These are phyloP conservation scores for Phoronis australis DNA, from an alignment of 2,888 invertebrate species.

Conservation along the genomic window DNA sequence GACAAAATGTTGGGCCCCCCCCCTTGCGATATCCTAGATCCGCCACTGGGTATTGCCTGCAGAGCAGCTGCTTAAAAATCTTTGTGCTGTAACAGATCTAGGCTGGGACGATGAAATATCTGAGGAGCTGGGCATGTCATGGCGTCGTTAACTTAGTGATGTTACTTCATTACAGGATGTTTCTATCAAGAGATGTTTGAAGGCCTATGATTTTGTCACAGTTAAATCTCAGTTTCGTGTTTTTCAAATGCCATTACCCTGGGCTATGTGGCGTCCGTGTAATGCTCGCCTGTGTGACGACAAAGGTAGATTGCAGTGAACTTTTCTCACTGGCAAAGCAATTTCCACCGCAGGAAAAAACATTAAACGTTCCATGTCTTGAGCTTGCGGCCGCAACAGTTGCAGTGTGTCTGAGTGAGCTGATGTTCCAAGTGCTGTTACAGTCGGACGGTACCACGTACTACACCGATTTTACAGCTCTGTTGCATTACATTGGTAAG, in stretches of 20 bases:
- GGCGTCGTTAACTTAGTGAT: too few species aligned
- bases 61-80: too few species aligned
- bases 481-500: constrained; percentile 1
- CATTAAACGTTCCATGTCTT: constrained; percentile 3
- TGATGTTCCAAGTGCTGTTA: not conserved
- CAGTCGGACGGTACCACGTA: not conserved
- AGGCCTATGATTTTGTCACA: not conserved
- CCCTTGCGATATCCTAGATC: too few species aligned
- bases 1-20: too few species aligned
- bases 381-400: constrained; percentile 5
- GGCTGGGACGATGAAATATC: too few species aligned
- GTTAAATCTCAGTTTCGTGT: not conserved
- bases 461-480: not conserved
- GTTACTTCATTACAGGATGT: too few species aligned
- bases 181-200: constrained; percentile 7
- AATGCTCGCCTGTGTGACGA: not conserved
- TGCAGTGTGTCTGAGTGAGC: not conserved
- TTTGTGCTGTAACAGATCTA: too few species aligned
- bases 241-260: constrained; percentile 5
- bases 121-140: too few species aligned
- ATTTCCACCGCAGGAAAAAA: constrained; percentile 3
- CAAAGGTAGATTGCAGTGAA: constrained; percentile 1
- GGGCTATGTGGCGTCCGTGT: constrained; percentile 1
- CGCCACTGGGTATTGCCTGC: too few species aligned
- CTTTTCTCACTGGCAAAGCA: constrained; percentile 2